phyloP scores from a whole-genome alignment of 37 sponge, comb jelly and placozoan species.

The Mnemiopsis leidyi region DNA sequence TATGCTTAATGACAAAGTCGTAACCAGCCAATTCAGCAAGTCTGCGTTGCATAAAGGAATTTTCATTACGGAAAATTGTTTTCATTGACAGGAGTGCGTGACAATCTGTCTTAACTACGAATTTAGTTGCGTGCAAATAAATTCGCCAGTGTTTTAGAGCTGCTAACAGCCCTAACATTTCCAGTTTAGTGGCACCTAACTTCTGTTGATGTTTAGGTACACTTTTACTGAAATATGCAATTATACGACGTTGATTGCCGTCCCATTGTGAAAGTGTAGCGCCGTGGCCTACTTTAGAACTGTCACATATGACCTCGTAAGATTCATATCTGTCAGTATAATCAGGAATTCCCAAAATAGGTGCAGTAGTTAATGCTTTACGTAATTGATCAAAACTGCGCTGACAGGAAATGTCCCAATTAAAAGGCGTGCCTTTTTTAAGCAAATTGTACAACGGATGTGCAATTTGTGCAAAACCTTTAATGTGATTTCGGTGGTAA shows the following conservation, averaged over 20 bases:
- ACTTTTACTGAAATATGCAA: neutral
- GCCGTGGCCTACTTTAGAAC: neutral
- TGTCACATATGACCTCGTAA: neutral
- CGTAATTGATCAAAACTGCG: neutral
- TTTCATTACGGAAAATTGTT: neutral
- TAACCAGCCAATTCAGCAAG: neutral
- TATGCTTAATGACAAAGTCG: neutral
- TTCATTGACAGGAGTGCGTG: neutral
- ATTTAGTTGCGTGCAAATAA: neutral
- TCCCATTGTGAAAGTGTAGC: neutral
- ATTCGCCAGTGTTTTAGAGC: neutral
- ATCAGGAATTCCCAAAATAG: neutral
- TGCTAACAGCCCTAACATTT: neutral
- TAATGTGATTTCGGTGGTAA: neutral
- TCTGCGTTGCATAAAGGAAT: neutral
- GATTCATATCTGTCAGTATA: neutral
- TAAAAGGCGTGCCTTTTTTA: neutral
- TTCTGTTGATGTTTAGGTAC: conserved; percentile 19
- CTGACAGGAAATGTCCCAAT: conserved; percentile 1
- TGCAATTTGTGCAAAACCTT: neutral
- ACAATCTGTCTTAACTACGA: neutral
- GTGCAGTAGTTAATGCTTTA: neutral
- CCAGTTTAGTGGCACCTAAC: neutral
- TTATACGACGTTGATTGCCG: neutral
- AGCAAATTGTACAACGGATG: neutral